Conservation (phyloP, 2,888 invertebrate genomes). For the Osedax fenrisi region DNA sequence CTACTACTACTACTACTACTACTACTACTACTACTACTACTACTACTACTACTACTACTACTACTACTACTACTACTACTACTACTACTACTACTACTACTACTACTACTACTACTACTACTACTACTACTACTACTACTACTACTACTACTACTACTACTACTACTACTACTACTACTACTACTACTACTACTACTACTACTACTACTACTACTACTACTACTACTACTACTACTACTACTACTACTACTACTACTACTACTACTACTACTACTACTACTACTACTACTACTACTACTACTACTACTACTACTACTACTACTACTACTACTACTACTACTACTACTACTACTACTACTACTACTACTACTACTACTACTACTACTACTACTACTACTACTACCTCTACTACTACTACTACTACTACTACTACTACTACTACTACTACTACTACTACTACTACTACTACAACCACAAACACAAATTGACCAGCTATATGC, state of each 20-base stretch:
- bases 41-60: constrained; percentile 1
- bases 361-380: constrained; percentile 2
- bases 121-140: constrained; percentile 9
- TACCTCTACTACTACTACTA: constrained; percentile 6
- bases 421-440: constrained; percentile 11
- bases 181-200: not conserved
- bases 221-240: not conserved
- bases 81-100: constrained; percentile 1
- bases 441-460: constrained; percentile 20
- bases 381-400: constrained; percentile 12
- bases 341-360: constrained; percentile 4
- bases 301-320: constrained; percentile 15
- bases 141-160: constrained; percentile 13
- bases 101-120: not conserved
- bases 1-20: not conserved
- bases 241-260: constrained; percentile 2
- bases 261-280: constrained; percentile 13
- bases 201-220: not conserved
- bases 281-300: constrained; percentile 11
- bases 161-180: not conserved
- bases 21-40: not conserved
- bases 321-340: not conserved
- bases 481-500: too few relatives aligned
- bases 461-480: not conserved
- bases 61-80: not conserved